Base-by-base conservation (phyloP, 2,797 vertebrate species). In the Pseudochirops corinnae region DNA sequence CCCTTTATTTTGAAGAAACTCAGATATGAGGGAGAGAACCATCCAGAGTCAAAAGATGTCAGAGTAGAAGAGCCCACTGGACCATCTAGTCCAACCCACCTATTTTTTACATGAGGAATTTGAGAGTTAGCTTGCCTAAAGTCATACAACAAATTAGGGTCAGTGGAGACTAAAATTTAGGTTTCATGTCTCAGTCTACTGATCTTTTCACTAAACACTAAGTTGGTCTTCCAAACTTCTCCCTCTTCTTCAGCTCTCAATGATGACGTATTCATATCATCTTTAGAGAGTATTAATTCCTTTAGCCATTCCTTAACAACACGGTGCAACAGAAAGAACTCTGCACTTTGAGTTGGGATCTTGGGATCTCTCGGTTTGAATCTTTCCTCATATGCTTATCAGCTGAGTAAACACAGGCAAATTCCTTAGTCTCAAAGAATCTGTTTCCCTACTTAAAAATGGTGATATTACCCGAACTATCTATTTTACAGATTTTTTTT, bases 201-300 rank as follows among this genome's bases (percentile, higher is more conserved):
- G 56, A 93, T 53, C 39, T 74, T 92, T 58, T 14, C 18, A 60
- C 92, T 18, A 87, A 28, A 67, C 33, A 90, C 46, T 92, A 53
- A 96, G 90, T 62, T 55, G 90, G 55, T n/a, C 26, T 95, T 60
- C 5, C 46, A 91, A 90, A 90, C 4, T 10, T 95, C 28, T 90
- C 33, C 93, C 95, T 95, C 95, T 10, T 67, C 91, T 29, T 93
- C 39, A 92, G 91, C 87, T 39, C 14, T 39, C 55, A 93, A 92
- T 6, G 31, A 62, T 82, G 29, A 96, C n/a, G 26, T 28, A 93
- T 52, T 56, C 31, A n/a, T 14, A 93, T 74, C 3, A 56, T 10
- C 56, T 28, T 93, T 93, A 57, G 46, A 91, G 95, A 95, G 53
- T 33, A 90, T 4, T 60, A 57, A 94, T 94, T 95, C 55, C 16